phyloP scores from a whole-genome alignment of 1,140 invertebrate genomes.

The Drosophila kurseongensis region DNA sequence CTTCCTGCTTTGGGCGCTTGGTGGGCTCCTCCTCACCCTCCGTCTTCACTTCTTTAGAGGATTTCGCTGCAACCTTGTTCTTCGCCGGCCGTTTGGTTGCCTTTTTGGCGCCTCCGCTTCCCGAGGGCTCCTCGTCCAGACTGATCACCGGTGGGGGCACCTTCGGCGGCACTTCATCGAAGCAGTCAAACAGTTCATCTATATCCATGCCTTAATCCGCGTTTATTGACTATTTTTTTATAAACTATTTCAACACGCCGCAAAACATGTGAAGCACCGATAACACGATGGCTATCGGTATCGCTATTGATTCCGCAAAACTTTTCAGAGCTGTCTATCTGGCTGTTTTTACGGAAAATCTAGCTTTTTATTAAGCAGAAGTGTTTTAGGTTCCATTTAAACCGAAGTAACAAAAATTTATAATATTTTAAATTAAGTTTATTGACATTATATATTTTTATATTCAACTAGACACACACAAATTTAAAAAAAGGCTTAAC shows the following conservation, averaged over 20 bases:
- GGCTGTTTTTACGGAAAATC: neutral
- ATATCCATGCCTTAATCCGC: conserved; percentile 63
- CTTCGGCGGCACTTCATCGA: conserved; percentile 58
- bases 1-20: conserved; percentile 38
- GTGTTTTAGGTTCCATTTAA: no score
- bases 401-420: no score
- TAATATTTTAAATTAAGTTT: no score
- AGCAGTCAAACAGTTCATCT: conserved; percentile 80
- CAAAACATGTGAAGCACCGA: conserved; percentile 33
- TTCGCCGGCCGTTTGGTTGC: conserved; percentile 38
- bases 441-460: no score
- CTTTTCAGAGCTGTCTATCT: neutral
- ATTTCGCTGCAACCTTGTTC: neutral
- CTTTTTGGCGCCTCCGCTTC: conserved; percentile 18
- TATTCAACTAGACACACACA: no score
- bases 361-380: neutral
- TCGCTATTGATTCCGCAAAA: neutral
- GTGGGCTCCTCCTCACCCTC: neutral
- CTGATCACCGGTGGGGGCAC: conserved; percentile 2
- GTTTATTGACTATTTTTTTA: conserved; percentile 4
- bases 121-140: conserved; percentile 3
- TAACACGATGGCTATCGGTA: neutral
- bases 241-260: conserved; percentile 27
- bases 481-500: no score
- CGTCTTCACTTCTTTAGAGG: neutral